Evolutionary conservation across 2,888 invertebrate genomes (phyloP).

Genomic region (Andrena bicolor): DNA sequence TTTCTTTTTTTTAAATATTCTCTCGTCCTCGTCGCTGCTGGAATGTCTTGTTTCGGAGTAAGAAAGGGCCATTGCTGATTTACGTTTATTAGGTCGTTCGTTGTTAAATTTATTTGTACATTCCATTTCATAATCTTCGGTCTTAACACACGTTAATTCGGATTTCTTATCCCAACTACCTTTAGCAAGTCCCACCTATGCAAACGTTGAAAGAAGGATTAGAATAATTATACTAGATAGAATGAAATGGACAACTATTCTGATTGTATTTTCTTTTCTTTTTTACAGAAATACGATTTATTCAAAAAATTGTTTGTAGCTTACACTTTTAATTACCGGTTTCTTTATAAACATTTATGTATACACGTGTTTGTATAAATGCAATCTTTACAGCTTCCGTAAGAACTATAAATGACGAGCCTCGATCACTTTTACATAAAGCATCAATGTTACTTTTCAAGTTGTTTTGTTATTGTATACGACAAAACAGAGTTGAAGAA

Average conservation of each 20-base stretch:
- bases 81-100: constrained; percentile 70
- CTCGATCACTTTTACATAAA: constrained; percentile 39
- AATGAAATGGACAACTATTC: constrained; percentile 71
- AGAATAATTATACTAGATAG: constrained; percentile 71
- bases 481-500: constrained; percentile 19
- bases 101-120: constrained; percentile 46
- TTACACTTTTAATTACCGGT: constrained; percentile 67
- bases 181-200: constrained; percentile 75
- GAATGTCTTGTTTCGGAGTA: constrained; percentile 40
- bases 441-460: constrained; percentile 24
- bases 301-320: constrained; percentile 70
- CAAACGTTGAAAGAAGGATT: constrained; percentile 75
- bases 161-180: constrained; percentile 71
- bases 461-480: constrained; percentile 16
- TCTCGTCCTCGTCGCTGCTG: constrained; percentile 66
- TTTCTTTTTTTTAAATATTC: constrained; percentile 65
- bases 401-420: constrained; percentile 50
- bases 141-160: constrained; percentile 42
- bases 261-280: constrained; percentile 55
- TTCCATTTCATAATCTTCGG: constrained; percentile 50
- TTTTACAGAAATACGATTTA: constrained; percentile 79
- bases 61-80: constrained; percentile 54
- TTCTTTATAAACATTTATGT: constrained; percentile 56
- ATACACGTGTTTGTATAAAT: constrained; percentile 62
- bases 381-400: constrained; percentile 45